Conservation (phyloP, 2,888 invertebrate species). For the Sisyra nigra region DNA sequence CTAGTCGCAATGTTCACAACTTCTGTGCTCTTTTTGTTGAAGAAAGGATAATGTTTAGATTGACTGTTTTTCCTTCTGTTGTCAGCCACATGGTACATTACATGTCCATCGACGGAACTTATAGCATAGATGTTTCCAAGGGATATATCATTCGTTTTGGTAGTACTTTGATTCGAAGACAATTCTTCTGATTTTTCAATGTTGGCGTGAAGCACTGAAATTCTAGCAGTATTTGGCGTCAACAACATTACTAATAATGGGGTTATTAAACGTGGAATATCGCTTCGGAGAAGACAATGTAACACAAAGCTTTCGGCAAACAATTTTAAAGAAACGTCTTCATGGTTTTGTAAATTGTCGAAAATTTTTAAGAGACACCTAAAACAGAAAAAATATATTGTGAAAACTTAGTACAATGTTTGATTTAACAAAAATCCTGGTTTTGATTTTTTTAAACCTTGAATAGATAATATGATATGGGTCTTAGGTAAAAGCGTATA, state of each 20-base stretch:
- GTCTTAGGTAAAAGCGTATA: too few species aligned
- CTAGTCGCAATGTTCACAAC: conserved; percentile 25
- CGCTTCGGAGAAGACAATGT: conserved; percentile 55
- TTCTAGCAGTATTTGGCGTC: conserved; percentile 62
- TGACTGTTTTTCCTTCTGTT: conserved; percentile 25
- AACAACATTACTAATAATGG: conserved; percentile 60
- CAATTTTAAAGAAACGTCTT: conserved; percentile 39
- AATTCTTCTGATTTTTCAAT: conserved; percentile 25
- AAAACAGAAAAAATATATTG: conserved; percentile 13
- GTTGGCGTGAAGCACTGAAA: conserved; percentile 60
- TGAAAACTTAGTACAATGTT: too few species aligned
- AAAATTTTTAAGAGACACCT: conserved; percentile 58
- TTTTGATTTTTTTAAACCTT: too few species aligned
- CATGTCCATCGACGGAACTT: conserved; percentile 65
- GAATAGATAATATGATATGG: too few species aligned
- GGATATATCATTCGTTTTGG: conserved; percentile 20
- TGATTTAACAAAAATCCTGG: too few species aligned
- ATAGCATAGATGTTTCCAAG: conserved; percentile 59
- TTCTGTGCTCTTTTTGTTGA: conserved; percentile 21
- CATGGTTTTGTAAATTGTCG: conserved; percentile 43
- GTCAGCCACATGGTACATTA: conserved; percentile 43
- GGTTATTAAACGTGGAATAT: conserved; percentile 61
- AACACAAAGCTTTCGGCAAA: conserved; percentile 62
- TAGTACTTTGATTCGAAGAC: conserved; percentile 18
- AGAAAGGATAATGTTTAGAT: conserved; percentile 25